These are phyloP conservation scores for Botia almorhae DNA, from an alignment of 2,797 vertebrate species.

Conservation along the genomic window DNA sequence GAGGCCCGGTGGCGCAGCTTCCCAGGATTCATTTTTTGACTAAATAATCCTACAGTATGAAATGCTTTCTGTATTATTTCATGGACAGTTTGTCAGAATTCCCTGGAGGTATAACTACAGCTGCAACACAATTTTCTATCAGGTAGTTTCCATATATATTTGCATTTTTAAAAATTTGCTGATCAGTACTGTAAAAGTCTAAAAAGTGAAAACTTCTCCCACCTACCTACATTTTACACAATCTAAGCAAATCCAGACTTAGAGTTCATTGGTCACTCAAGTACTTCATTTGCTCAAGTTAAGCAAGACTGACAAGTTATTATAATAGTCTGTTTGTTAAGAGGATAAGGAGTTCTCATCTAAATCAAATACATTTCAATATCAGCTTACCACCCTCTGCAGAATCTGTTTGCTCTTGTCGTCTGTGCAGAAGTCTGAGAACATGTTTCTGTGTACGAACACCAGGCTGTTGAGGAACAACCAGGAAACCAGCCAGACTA, in stretches of 20 bases:
- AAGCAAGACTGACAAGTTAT: not conserved
- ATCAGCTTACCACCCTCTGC: slow-evolving; percentile 85
- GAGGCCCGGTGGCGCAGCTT: slow-evolving; percentile 18
- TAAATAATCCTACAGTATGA: slow-evolving; percentile 32
- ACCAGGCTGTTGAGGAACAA: slow-evolving; percentile 82
- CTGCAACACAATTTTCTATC: not conserved
- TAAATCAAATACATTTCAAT: not conserved
- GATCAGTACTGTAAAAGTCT: not conserved
- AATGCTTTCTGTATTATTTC: slow-evolving; percentile 21
- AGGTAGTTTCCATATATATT: not conserved
- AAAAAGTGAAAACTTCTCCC: not conserved
- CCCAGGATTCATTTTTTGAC: slow-evolving; percentile 49
- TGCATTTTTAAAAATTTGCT: not conserved
- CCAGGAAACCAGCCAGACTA: slow-evolving; percentile 87
- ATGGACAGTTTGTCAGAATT: slow-evolving; percentile 16
- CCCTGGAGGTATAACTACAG: not conserved
- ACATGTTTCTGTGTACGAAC: slow-evolving; percentile 82
- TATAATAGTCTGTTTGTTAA: not conserved
- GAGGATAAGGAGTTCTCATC: not conserved
- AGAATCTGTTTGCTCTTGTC: slow-evolving; percentile 88
- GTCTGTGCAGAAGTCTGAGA: slow-evolving; percentile 90
- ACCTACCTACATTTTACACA: not conserved
- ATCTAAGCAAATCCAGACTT: not conserved
- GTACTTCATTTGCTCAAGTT: not conserved
- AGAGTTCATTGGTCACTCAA: not conserved